Conservation (phyloP, 2,797 vertebrate species). For the Eulemur mongoz region DNA sequence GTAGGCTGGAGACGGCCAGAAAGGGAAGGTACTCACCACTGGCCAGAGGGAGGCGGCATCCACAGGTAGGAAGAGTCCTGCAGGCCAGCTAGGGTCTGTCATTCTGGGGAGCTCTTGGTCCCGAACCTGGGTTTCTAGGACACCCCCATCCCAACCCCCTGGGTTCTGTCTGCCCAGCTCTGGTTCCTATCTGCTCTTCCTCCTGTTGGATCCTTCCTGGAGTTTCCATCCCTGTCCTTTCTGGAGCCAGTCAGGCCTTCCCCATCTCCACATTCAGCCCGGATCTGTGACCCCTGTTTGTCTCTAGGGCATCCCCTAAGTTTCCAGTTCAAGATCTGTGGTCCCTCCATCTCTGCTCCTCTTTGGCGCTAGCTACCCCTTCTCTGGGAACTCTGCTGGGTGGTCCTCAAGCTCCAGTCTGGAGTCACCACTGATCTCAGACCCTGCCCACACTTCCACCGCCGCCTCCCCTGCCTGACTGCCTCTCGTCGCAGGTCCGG, state of each 20-base stretch:
- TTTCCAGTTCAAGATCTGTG: neutral
- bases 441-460: rapidly evolving
- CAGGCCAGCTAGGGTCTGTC: rapidly evolving
- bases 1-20: neutral
- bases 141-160: rapidly evolving
- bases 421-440: no score
- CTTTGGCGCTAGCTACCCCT: neutral
- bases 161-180: no score
- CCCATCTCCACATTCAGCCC: neutral
- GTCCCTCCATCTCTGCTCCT: neutral
- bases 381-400: rapidly evolving
- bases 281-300: neutral
- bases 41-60: neutral
- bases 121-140: neutral
- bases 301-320: neutral
- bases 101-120: rapidly evolving
- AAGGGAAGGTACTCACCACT: neutral
- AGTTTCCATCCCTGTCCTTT: neutral
- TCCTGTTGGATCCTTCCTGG: neutral
- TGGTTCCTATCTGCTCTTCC: no score
- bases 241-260: neutral
- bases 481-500: neutral
- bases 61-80: constrained; percentile 21
- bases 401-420: rapidly evolving
- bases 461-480: rapidly evolving